These are phyloP conservation scores for Noturus placidus DNA, from an alignment of 2,113 vertebrate species.

Conservation along the genomic window DNA sequence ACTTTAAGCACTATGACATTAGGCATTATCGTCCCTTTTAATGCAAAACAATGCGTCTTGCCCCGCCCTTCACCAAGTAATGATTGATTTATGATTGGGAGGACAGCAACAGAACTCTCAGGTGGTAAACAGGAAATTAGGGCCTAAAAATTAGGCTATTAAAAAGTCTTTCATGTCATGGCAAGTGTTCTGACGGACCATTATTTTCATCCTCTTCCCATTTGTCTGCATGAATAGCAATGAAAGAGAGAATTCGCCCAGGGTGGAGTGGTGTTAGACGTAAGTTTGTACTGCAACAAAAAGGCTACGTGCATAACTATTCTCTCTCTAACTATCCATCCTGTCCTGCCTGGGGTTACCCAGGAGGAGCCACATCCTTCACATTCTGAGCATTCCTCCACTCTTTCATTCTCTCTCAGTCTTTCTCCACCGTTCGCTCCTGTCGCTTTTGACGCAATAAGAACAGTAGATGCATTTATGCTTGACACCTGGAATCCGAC, in stretches of 20 bases:
- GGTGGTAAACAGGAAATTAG: conserved; percentile 10
- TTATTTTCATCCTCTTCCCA: neutral
- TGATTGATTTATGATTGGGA: conserved; percentile 10
- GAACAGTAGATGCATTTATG: conserved; percentile 31
- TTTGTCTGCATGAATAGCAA: neutral
- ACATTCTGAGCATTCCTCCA: conserved; percentile 71
- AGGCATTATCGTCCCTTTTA: neutral
- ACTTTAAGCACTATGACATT: neutral
- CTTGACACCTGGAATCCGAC: conserved; percentile 38
- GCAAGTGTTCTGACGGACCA: neutral
- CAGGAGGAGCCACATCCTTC: conserved; percentile 57
- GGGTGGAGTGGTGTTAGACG: conserved; percentile 55
- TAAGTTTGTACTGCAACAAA: conserved; percentile 36
- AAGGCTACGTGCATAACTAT: neutral
- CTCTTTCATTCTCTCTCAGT: conserved; percentile 21
- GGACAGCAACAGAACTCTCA: neutral
- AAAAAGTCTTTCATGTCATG: conserved; percentile 12
- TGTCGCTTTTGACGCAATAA: conserved; percentile 15
- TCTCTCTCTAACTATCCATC: neutral
- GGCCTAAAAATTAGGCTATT: neutral
- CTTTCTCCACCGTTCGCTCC: neutral
- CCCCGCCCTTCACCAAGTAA: neutral
- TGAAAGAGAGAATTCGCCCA: conserved; percentile 38
- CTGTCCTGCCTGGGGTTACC: conserved; percentile 49
- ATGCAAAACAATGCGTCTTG: neutral